Base-by-base conservation (phyloP, 2,888 invertebrate genomes). In the Schizaphis graminum region DNA sequence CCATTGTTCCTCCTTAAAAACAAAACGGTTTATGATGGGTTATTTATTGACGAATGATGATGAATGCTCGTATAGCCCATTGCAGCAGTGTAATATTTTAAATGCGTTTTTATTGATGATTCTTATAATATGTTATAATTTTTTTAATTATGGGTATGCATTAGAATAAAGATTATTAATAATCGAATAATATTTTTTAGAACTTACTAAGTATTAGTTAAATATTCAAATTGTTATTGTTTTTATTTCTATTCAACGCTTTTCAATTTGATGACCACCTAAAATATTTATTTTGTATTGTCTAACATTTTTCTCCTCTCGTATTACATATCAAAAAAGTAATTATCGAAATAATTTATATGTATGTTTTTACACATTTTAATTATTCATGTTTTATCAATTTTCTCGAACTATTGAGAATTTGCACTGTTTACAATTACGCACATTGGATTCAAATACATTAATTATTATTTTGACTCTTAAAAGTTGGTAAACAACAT, bases 351-450 rank as follows among this genome's bases (percentile, higher is more conserved):
- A 13, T n/a, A 67, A 67, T 67, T 67, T 67, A 67, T 67, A 21
- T 35, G n/a, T 35, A 67, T 67, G n/a, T 67, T 67, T 67, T 67
- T 67, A 67, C 67, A 35, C 67, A 67, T 67, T 67, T 67, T 67
- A 16, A n/a, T 89, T 89, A 61, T 44, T 89, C 5, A 89, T n/a
- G 7, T 44, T 89, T 47, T 61, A 61, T 89, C 89, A 57, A 57
- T 44, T 57, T 61, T 89, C 10, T 89, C 10, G 61, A 61, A 35
- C n/a, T 35, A 67, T n/a, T 67, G 16, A 26, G 16, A n/a, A 67
- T n/a, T 67, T 67, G 61, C 61, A 21, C 67, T 67, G n/a, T 67
- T 35, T 35, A 67, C 21, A 67, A 89, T 61, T 89, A 89, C 56
- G 56, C 56, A 53, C 35, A 26, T 89, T 57, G 89, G 57, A 89